Percentiles rank a stretch among this genome's conserved stretches.
These are phyloP conservation scores for Mallotus villosus DNA, from an alignment of 2,797 vertebrate species.

Conservation along the genomic window DNA sequence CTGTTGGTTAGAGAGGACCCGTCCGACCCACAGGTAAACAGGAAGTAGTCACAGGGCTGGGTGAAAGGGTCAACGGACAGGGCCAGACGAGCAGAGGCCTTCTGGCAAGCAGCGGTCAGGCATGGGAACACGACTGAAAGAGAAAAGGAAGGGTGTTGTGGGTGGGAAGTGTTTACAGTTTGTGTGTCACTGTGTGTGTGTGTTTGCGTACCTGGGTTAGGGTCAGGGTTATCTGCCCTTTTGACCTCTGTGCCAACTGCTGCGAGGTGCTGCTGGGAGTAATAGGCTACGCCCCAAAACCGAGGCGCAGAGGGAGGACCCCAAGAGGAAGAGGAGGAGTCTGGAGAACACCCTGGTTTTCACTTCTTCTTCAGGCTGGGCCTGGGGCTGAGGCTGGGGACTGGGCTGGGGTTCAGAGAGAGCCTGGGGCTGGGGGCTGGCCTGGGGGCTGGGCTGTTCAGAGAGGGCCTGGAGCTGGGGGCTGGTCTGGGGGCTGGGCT, in stretches of 20 bases:
- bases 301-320: constrained; percentile 46
- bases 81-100: constrained; percentile 69
- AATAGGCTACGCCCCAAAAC: constrained; percentile 58
- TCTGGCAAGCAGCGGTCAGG: constrained; percentile 65
- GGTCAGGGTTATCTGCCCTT: too few relatives aligned
- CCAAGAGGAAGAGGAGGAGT: constrained; percentile 47
- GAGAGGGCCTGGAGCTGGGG: background rate
- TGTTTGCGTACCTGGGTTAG: constrained; percentile 29
- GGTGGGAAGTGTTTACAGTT: background rate
- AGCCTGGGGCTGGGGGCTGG: background rate
- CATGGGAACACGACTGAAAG: constrained; percentile 67
- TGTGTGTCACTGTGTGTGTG: background rate
- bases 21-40: constrained; percentile 75
- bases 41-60: constrained; percentile 86
- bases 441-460: background rate
- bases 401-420: constrained; percentile 15
- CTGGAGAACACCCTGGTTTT: constrained; percentile 36
- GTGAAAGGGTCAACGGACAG: constrained; percentile 73
- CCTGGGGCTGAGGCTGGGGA: constrained; percentile 9
- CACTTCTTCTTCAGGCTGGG: constrained; percentile 21
- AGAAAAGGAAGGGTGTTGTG: constrained; percentile 15
- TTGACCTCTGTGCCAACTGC: constrained; percentile 1
- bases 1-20: constrained; percentile 23
- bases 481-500: background rate
- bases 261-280: constrained; percentile 30